phyloP scores from a whole-genome alignment of 2,797 vertebrate genomes.

The Karalla daura region DNA sequence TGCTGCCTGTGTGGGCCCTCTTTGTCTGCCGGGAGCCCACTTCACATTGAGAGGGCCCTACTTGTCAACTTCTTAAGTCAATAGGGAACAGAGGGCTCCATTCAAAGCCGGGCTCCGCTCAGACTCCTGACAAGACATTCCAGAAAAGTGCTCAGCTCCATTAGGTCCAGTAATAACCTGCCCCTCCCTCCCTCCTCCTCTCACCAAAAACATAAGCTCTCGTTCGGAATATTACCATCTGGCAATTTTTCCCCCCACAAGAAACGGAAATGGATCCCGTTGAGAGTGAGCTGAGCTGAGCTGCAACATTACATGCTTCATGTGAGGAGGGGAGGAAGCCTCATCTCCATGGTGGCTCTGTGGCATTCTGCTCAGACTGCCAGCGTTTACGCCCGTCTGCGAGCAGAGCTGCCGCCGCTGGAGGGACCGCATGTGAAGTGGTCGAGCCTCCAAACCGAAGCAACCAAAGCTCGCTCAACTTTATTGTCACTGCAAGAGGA shows the following conservation, averaged over 20 bases:
- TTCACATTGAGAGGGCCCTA: constrained; percentile 81
- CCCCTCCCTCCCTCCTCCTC: constrained; percentile 20
- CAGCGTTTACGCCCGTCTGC: constrained; percentile 35
- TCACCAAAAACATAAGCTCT: constrained; percentile 55
- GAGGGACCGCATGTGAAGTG: constrained; percentile 36
- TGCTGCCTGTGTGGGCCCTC: constrained; percentile 76
- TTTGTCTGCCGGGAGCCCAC: constrained; percentile 77
- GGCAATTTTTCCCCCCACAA: constrained; percentile 39
- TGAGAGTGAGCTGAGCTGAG: constrained; percentile 47
- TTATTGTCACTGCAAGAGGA: not conserved
- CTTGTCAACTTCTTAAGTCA: constrained; percentile 82
- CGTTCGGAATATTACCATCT: constrained; percentile 63
- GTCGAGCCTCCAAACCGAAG: constrained; percentile 6
- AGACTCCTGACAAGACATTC: constrained; percentile 76
- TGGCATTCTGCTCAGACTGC: constrained; percentile 66
- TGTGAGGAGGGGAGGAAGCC: constrained; percentile 23
- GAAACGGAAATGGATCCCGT: constrained; percentile 53
- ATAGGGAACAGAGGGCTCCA: constrained; percentile 80
- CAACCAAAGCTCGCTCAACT: not conserved
- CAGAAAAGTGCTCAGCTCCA: constrained; percentile 69
- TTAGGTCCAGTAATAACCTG: constrained; percentile 60
- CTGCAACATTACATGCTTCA: constrained; percentile 61
- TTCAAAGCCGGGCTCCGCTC: constrained; percentile 73
- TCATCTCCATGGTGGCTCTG: constrained; percentile 63
- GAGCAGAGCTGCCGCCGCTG: constrained; percentile 19